Conservation (phyloP, 2,888 invertebrate genomes). For the Fragum sueziense region DNA sequence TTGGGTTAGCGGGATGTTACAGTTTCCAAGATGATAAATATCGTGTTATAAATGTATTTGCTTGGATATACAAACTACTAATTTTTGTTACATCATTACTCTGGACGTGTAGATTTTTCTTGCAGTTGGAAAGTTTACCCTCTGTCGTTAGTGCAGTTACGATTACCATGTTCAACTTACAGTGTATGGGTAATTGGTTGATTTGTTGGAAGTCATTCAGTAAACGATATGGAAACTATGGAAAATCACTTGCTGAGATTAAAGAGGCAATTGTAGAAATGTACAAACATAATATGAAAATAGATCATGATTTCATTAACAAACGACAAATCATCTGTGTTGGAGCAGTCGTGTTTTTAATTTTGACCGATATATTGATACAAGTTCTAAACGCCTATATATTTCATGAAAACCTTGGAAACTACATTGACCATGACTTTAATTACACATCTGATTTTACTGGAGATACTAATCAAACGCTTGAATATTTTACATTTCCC, state of each 20-base stretch:
- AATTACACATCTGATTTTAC: background rate
- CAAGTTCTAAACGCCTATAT: background rate
- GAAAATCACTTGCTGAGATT: background rate
- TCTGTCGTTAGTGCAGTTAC: background rate
- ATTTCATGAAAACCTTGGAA: background rate
- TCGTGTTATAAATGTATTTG: background rate
- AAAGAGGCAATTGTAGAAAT: background rate
- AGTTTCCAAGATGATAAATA: background rate
- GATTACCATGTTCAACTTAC: background rate
- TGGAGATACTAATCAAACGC: background rate
- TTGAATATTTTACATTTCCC: background rate
- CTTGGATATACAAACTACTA: background rate
- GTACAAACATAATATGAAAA: background rate
- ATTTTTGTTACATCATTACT: background rate
- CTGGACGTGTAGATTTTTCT: background rate
- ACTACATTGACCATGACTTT: background rate
- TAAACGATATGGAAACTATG: background rate
- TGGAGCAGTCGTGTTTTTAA: background rate
- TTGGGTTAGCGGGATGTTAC: background rate
- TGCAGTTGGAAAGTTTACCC: background rate
- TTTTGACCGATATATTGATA: background rate
- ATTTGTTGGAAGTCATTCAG: constrained; percentile 8
- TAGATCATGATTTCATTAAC: background rate
- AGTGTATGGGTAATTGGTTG: background rate
- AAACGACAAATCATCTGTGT: background rate